Base-by-base conservation (phyloP, 2,113 vertebrate species). In the Podarcis raffonei region DNA sequence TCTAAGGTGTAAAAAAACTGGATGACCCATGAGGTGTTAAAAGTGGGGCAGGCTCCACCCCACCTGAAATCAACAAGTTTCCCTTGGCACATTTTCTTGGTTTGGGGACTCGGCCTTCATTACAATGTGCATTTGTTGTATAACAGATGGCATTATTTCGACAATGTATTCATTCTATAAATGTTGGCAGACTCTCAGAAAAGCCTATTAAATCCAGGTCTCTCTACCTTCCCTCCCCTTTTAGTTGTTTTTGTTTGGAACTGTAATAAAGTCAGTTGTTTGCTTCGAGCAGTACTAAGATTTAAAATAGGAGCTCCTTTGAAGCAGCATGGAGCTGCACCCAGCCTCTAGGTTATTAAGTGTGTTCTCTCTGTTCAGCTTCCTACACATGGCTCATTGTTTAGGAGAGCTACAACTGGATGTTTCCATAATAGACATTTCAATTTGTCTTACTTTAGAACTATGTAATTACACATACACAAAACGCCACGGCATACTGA, bases 241-340 rank as follows among this genome's bases (percentile, higher is more conserved):
- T 4, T 8, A 4, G n/a, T 74, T 32, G 75, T 92, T 85, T 91
- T 93, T 86, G 39, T 95, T 94, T 93, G 90, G 90, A 93, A 92
- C 92, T 85, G 90, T 91, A 92, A 93, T 94, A 92, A 95, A 91
- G 92, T 89, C 91, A 86, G 86, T 72, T 92, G 91, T 94, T 91
- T 83, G 91, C 94, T 91, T 92, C 81, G 79, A 92, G 93, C 88
- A 81, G 91, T 92, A 93, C 88, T 88, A 90, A 85, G 83, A 94
- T 92, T 94, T 92, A 93, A 95, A 95, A 94, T 89, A 95, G 94
- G 92, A 90, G 76, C 89, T 89, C 89, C 87, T 96, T 93, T 92
- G 91, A 94, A 94, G 90, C 90, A 89, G 83, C 90, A 91, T 30
- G 81, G 91, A 92, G 91, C 91, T 94, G 90, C 88, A 88, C 85